A percentile compares a stretch with the other conserved stretches of the same genome.
These are phyloP conservation scores for Pantherophis vulpinus DNA, from an alignment of 2,797 vertebrate species.

Conservation along the genomic window DNA sequence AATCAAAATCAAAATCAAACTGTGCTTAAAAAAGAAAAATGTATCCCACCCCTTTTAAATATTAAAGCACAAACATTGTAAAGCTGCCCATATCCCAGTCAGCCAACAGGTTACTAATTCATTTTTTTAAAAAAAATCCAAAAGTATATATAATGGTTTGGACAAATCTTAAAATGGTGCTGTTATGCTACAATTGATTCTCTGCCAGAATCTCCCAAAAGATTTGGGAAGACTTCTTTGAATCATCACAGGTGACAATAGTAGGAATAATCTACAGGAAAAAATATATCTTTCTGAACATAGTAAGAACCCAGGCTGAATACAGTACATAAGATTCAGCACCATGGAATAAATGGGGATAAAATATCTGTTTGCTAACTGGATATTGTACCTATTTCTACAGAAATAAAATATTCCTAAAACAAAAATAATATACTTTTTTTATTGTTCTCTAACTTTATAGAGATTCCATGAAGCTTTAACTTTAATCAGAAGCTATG, in stretches of 20 bases:
- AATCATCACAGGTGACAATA: not conserved
- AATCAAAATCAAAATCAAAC: too few species aligned
- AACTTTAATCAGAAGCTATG: not conserved
- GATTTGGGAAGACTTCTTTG: not conserved
- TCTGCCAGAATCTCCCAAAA: not conserved
- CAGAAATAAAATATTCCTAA: not conserved
- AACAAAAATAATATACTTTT: not conserved
- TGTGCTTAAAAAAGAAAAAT: not conserved
- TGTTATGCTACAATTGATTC: not conserved
- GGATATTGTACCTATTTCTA: not conserved
- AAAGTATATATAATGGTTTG: not conserved
- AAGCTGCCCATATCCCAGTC: too few species aligned
- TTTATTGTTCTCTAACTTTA: not conserved
- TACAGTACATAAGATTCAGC: not conserved
- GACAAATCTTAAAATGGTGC: not conserved
- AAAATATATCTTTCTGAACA: not conserved
- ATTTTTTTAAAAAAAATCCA: not conserved
- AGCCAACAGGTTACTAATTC: too few species aligned
- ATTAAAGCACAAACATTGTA: too few species aligned
- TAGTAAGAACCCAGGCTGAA: not conserved
- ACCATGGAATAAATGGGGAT: not conserved
- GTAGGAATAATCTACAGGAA: not conserved
- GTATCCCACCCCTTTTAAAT: too few species aligned
- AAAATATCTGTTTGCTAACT: not conserved
- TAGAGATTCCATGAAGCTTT: not conserved